Conservation (phyloP, 92 coral and sea anemone genomes). For the Bergia sp. region DNA sequence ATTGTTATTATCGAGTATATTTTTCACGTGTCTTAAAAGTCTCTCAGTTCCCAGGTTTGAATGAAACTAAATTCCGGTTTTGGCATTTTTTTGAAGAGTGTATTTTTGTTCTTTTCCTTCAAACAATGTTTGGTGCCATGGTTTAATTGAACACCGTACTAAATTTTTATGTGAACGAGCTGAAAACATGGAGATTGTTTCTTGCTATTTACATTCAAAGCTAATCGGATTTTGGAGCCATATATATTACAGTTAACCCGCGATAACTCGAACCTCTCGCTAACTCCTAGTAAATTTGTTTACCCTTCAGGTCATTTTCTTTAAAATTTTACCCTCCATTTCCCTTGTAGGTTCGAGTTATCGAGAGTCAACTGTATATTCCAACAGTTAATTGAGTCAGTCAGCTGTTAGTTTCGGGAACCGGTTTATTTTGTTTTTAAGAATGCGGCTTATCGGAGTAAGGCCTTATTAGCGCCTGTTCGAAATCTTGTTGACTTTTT, state of each 20-base stretch:
- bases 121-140: constrained; percentile 24
- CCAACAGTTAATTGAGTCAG: constrained; percentile 26
- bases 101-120: constrained; percentile 18
- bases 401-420: constrained; percentile 16
- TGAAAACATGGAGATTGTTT: constrained; percentile 23
- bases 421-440: constrained; percentile 21
- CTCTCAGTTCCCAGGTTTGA: constrained; percentile 30
- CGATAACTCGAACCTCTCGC: too few species aligned
- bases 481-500: constrained; percentile 12
- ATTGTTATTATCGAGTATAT: constrained; percentile 11
- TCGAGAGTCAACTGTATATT: constrained; percentile 11
- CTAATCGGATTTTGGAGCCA: constrained; percentile 30
- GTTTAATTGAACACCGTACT: constrained; percentile 24
- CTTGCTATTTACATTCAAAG: constrained; percentile 27
- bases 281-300: too few species aligned
- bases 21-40: constrained; percentile 29
- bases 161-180: constrained; percentile 19
- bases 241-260: constrained; percentile 9
- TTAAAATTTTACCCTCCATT: constrained; percentile 4
- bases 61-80: constrained; percentile 28
- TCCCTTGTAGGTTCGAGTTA: too few species aligned
- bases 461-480: constrained; percentile 28
- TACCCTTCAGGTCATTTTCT: neutral
- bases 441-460: constrained; percentile 20
- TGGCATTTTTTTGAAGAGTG: constrained; percentile 17